Evolutionary conservation across 2,797 vertebrate species (phyloP).

Genomic region (Bradypus variegatus): DNA sequence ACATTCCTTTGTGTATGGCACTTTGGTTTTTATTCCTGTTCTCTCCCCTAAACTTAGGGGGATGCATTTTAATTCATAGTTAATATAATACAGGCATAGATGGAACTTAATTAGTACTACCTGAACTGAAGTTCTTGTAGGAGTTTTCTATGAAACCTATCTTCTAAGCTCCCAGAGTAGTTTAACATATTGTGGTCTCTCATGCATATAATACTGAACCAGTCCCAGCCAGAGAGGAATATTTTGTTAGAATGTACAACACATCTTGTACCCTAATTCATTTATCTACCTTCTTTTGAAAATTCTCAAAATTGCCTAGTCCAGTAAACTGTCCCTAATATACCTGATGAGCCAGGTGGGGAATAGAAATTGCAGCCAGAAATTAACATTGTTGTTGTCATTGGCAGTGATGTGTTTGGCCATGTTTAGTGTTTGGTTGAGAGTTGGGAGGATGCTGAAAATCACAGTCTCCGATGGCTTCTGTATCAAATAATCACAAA

Average conservation of each 20-base stretch:
- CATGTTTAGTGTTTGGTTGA: accelerated
- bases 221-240: background rate
- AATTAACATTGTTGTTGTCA: background rate
- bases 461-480: background rate
- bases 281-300: background rate
- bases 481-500: background rate
- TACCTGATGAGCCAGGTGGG: background rate
- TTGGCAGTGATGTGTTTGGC: background rate
- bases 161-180: background rate
- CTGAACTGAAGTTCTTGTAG: background rate
- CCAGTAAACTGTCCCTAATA: background rate
- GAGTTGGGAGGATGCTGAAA: background rate
- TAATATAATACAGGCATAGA: background rate
- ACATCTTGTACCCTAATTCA: background rate
- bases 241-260: background rate
- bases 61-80: background rate
- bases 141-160: background rate
- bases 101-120: background rate
- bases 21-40: background rate
- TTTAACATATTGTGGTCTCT: background rate
- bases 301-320: background rate
- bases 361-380: background rate
- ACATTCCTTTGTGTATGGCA: background rate
- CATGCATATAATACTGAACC: background rate
- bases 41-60: background rate